Percentiles rank a stretch among this genome's conserved stretches.
These are phyloP conservation scores for Ceraclea dissimilis DNA, from an alignment of 2,888 invertebrate genomes.

Conservation along the genomic window DNA sequence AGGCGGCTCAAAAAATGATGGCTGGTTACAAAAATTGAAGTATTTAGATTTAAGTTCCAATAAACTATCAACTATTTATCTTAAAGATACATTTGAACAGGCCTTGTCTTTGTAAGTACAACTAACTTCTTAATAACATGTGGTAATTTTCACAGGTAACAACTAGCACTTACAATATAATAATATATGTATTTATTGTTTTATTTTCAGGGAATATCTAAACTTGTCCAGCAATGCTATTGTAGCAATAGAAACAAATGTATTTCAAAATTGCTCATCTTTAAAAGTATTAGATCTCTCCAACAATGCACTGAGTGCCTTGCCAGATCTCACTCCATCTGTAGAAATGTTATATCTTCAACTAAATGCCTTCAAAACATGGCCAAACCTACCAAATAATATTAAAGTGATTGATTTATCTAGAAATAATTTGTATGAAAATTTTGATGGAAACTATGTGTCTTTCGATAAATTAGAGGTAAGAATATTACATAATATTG, in stretches of 20 bases:
- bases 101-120: conserved; percentile 41
- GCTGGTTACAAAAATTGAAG: conserved; percentile 34
- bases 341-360: conserved; percentile 40
- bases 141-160: no score
- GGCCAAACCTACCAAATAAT: conserved; percentile 40
- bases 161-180: no score
- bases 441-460: conserved; percentile 35
- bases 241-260: conserved; percentile 40
- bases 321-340: conserved; percentile 37
- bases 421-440: conserved; percentile 34
- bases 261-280: conserved; percentile 36
- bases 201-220: conserved; percentile 37
- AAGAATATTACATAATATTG: no score
- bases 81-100: conserved; percentile 37
- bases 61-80: conserved; percentile 31
- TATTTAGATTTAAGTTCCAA: conserved; percentile 47
- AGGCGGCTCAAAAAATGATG: conserved; percentile 31
- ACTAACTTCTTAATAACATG: no score
- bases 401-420: conserved; percentile 43
- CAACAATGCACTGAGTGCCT: conserved; percentile 42
- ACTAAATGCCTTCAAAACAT: conserved; percentile 40
- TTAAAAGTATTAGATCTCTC: conserved; percentile 43
- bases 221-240: conserved; percentile 44
- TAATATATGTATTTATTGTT: no score
- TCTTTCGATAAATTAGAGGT: conserved; percentile 7